Evolutionary conservation across 2,113 vertebrate genomes (phyloP), one percentile per base, ranked within the genome.

Genomic region (Phycodurus eques): DNA sequence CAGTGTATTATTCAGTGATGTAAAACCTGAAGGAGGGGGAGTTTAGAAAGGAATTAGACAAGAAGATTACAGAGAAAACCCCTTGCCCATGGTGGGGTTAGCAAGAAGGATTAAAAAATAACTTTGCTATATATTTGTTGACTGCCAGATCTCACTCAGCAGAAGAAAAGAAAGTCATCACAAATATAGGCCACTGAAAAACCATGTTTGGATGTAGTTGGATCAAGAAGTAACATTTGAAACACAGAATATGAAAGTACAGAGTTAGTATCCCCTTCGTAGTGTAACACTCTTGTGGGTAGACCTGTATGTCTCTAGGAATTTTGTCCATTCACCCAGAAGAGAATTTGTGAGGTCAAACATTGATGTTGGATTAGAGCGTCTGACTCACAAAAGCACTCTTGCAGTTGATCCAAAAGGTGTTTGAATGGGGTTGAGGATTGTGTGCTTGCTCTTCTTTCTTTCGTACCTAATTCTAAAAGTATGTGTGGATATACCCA

Each of bases 1-100:
- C 77, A 70, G 84, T 88, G 78, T 89, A 81, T 88, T 90, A 87
- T 89, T 88, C 82, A 83, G 77, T 54, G 72, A 77, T 84, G 81
- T 83, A 82, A 90, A 89, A 82, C 80, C 79, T 74, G 68, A 67
- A 54, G 67, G 47, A 51, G 22, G 56, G 33, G 76, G 76, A 86
- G 75, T 81, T 89, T 81, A 84, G 79, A 76, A 78, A 66, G 80
- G 85, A 84, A 92, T 92, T 91, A 90, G 83, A 85, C 79, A 71
- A 61, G 57, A 83, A 90, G 89, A 92, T 92, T 92, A 90, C 75
- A 79, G 66, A 78, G 80, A 84, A 87, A 84, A 85, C 64, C 65
- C 83, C 70, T 59, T 73, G 12, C 75, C 75, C 76, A 67, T 79
- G 73, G 71, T 65, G 75, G 80, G 75, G 76, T 80, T 69, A 56